These are phyloP conservation scores for Panagrolaimus sp. DNA, from an alignment of 1,140 invertebrate species.

Conservation along the genomic window DNA sequence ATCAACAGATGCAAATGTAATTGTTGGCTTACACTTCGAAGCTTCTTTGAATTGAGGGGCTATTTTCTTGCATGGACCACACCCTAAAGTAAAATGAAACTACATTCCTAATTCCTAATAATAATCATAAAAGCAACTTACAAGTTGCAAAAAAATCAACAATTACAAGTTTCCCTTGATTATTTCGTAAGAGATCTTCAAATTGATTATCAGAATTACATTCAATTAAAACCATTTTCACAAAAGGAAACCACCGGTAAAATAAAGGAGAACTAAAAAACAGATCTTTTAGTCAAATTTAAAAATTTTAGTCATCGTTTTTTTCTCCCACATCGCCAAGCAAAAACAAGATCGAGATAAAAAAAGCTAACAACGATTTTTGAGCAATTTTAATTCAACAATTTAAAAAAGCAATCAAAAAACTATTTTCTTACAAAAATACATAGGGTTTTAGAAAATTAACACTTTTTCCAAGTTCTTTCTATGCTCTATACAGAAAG, in stretches of 20 bases:
- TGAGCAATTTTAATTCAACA: no score
- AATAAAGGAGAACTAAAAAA: not conserved
- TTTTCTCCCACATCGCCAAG: no score
- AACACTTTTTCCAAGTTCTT: no score
- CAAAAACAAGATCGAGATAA: no score
- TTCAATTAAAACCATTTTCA: not conserved
- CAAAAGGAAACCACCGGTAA: not conserved
- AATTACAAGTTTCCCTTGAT: conserved; percentile 36
- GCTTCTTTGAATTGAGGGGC: conserved; percentile 75
- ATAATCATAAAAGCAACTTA: conserved; percentile 44
- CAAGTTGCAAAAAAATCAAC: conserved; percentile 62
- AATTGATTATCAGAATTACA: conserved; percentile 25
- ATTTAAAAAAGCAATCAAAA: no score
- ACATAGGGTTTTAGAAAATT: no score
- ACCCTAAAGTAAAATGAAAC: conserved; percentile 66
- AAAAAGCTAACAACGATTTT: no score
- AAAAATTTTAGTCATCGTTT: no score
- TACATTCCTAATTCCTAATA: not conserved
- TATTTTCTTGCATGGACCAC: conserved; percentile 86
- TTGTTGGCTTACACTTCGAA: conserved; percentile 69
- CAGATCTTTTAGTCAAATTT: no score
- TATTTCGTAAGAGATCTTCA: conserved; percentile 27
- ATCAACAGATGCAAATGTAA: conserved; percentile 78
- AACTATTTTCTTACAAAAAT: no score
- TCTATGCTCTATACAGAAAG: no score